A percentile compares a stretch with the other conserved stretches of the same genome.
These are phyloP conservation scores for Congeria kusceri DNA, from an alignment of 2,888 invertebrate species.

Conservation along the genomic window DNA sequence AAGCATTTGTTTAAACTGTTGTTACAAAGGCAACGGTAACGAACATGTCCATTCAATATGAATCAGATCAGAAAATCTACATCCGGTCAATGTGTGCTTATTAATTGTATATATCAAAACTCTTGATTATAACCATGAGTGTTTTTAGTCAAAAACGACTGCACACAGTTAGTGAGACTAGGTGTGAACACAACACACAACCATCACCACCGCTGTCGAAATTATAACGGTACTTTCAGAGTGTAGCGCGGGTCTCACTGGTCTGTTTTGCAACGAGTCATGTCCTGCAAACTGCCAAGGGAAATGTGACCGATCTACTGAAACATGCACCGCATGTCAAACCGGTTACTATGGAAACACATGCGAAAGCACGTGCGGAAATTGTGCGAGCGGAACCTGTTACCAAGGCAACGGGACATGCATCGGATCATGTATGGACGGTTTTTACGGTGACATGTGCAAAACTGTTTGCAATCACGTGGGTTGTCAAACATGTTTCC, in stretches of 20 bases:
- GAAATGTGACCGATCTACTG: constrained; percentile 22
- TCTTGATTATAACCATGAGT: too few relatives aligned
- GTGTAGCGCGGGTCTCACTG: constrained; percentile 29
- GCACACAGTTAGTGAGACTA: too few relatives aligned
- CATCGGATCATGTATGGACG: constrained; percentile 12
- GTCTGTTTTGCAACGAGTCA: constrained; percentile 28
- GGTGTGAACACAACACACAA: too few relatives aligned
- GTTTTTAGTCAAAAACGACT: too few relatives aligned
- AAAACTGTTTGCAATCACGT: not conserved
- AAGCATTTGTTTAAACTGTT: too few relatives aligned
- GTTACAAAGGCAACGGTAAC: too few relatives aligned
- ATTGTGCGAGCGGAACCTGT: constrained; percentile 22
- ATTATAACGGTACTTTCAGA: constrained; percentile 17
- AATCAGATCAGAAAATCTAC: too few relatives aligned
- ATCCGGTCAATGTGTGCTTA: too few relatives aligned
- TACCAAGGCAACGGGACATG: constrained; percentile 36
- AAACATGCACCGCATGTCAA: constrained; percentile 18
- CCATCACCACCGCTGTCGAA: too few relatives aligned
- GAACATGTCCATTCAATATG: too few relatives aligned
- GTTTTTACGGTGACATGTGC: constrained; percentile 29
- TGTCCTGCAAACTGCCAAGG: constrained; percentile 31
- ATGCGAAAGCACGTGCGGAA: constrained; percentile 25
- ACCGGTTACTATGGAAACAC: constrained; percentile 15
- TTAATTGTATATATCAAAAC: too few relatives aligned
- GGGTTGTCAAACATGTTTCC: constrained; percentile 23